Evolutionary conservation across 2,113 vertebrate genomes (phyloP).

Genomic region (Boulengeromyrus knoepffleri): DNA sequence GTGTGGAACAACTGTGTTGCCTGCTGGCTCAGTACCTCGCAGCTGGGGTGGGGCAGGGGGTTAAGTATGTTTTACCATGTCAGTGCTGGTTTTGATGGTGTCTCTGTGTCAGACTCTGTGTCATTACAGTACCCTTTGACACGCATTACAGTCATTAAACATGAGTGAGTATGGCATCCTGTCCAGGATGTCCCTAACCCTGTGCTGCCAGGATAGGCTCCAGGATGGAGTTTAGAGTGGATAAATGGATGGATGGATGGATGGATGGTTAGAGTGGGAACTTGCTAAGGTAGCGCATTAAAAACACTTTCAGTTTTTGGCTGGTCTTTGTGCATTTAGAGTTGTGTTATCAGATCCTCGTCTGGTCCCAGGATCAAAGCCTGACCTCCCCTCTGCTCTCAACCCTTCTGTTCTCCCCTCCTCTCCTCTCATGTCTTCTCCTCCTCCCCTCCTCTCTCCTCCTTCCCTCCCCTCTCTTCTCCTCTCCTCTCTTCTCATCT

Average conservation of each 20-base stretch:
- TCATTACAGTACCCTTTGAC: neutral
- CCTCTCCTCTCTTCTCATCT: neutral
- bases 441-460: neutral
- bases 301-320: neutral
- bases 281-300: neutral
- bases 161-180: neutral
- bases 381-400: neutral
- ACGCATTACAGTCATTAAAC: neutral
- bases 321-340: neutral
- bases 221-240: neutral
- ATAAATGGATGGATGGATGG: neutral
- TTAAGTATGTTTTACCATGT: neutral
- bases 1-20: neutral
- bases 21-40: neutral
- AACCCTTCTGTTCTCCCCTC: neutral
- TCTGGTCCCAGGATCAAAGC: constrained; percentile 3
- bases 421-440: neutral
- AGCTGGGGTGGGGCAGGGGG: neutral
- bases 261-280: neutral
- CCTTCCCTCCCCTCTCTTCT: neutral
- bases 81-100: neutral
- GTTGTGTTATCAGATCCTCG: neutral
- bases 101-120: neutral
- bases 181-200: neutral
- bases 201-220: neutral